Evolutionary conservation across 2,888 invertebrate species (phyloP), one percentile per base, ranked within the genome.

Genomic region (Drosophila glabriapex): DNA sequence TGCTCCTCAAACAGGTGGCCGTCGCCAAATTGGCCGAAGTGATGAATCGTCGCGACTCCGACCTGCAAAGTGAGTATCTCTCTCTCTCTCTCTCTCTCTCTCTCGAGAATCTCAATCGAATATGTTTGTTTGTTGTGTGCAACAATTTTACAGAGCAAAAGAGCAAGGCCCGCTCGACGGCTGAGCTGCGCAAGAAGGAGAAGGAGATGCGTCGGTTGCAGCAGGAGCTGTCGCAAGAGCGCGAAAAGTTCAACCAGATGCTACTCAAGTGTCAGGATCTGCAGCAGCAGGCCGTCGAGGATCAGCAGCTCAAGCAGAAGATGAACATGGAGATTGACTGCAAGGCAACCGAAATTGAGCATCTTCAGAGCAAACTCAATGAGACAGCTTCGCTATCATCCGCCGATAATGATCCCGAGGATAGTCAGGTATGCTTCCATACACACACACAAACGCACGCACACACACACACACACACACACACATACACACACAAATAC

Each of bases 11-110:
- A 92, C 96, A 97, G 92, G 97, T 98, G 94, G 99, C 99, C 60
- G 98, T 99, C 78, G 98, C 99, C 94, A 99, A 99, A 93, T 95
- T 99, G 78, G 98, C 99, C 7, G 99, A 99, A 94, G 97, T 99
- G 73, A 97, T 99, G 97, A 98, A 98, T 93, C 96, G 99, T 91
- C 98, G 97, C 92, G 97, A 97, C 91, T 92, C 93, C 59, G 92
- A 93, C 79, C 83, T 92, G 77, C 95, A 95, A 39, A 95, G 96
- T 67, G 96, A 97, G 90, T 89, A 33, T 33, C 0, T 33, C 46
- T 6, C 25, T 25, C 14, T 22, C 10, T 9, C 5, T n/a, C 41
- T n/a, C n/a, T n/a, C n/a, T 43, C 28, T 10, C n/a, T n/a, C 41
- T 31, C 31, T 31, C 31, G 4, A 22, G 22, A 22, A 50, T 50